A percentile compares a stretch with the other conserved stretches of the same genome.
Evolutionary conservation across 2,888 invertebrate species (phyloP).

Genomic region (Argyresthia goedartella): DNA sequence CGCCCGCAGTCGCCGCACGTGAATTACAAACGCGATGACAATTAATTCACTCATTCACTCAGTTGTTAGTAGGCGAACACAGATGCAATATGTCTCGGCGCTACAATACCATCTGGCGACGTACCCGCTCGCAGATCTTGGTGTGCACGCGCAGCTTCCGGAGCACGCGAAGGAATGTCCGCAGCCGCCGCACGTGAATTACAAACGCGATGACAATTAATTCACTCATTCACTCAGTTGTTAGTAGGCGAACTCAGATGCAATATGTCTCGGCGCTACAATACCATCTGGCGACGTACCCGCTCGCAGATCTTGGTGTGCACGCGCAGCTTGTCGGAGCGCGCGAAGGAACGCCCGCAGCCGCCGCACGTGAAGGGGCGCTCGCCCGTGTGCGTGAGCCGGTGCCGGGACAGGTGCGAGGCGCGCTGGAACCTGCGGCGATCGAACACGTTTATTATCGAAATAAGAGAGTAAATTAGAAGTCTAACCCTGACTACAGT

Average conservation of each 20-base stretch:
- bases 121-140: conserved; percentile 67
- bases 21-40: conserved; percentile 18
- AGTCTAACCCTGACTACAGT: too few relatives aligned
- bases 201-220: background rate
- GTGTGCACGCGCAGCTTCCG: conserved; percentile 80
- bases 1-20: conserved; percentile 77
- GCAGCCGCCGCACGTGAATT: conserved; percentile 74
- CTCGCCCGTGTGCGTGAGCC: conserved; percentile 80
- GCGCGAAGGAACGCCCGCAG: conserved; percentile 78
- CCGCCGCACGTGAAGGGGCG: conserved; percentile 77
- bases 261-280: background rate
- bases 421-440: conserved; percentile 73
- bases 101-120: conserved; percentile 8
- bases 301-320: conserved; percentile 74
- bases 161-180: conserved; percentile 79
- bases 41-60: background rate
- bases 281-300: conserved; percentile 21
- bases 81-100: too few relatives aligned
- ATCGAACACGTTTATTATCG: background rate
- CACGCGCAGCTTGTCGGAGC: conserved; percentile 79
- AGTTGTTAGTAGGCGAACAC: background rate
- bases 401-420: conserved; percentile 77
- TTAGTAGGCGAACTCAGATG: background rate
- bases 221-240: background rate
- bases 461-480: too few relatives aligned